phyloP scores from a whole-genome alignment of 2,113 vertebrate species.

The Collichthys lucidus region DNA sequence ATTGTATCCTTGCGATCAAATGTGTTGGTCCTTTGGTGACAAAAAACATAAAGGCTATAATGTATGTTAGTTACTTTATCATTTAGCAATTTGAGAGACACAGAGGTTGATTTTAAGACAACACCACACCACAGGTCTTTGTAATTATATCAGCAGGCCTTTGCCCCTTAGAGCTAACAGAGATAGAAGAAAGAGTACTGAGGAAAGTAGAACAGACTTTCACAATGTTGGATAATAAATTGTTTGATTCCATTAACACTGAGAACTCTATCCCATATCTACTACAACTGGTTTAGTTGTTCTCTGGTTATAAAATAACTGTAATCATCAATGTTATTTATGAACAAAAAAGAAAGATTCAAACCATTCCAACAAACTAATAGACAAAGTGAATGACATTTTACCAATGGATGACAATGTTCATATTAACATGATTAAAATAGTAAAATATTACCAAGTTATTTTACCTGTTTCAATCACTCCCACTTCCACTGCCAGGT shows the following conservation, averaged over 20 bases:
- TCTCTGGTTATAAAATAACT: too few relatives aligned
- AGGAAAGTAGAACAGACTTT: not conserved
- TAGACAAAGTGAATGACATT: too few relatives aligned
- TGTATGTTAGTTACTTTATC: conserved; percentile 47
- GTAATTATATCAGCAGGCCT: conserved; percentile 56
- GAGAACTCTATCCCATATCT: not conserved
- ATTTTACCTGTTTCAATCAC: too few relatives aligned
- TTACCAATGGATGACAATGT: too few relatives aligned
- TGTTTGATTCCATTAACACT: not conserved
- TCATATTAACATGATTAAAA: too few relatives aligned
- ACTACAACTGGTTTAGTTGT: too few relatives aligned
- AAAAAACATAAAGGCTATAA: conserved; percentile 29
- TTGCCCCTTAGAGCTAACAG: conserved; percentile 15
- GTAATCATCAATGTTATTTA: too few relatives aligned
- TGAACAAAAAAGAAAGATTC: too few relatives aligned
- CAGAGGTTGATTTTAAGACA: conserved; percentile 37
- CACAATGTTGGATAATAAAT: not conserved
- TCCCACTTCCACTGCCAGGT: too few relatives aligned
- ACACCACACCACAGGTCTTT: conserved; percentile 28
- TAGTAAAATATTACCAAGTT: too few relatives aligned
- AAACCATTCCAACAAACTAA: too few relatives aligned
- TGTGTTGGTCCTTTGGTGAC: not conserved
- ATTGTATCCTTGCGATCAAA: conserved; percentile 30
- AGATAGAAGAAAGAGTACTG: conserved; percentile 8
- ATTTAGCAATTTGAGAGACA: conserved; percentile 58